Evolutionary conservation across 1,140 invertebrate genomes (phyloP).

Genomic region (Drosophila asahinai): DNA sequence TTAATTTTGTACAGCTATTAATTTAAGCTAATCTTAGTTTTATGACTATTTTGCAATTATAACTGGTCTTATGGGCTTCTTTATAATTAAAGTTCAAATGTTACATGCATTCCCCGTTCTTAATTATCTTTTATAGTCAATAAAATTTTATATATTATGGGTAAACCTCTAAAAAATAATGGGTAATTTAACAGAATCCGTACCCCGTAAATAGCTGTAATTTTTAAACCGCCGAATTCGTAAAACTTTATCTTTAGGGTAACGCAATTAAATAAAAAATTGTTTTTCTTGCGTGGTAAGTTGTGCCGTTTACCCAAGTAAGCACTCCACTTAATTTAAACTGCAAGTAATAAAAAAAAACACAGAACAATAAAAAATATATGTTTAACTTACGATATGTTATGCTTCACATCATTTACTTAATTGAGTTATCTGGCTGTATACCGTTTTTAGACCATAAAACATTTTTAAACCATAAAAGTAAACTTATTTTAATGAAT

Average conservation of each 20-base stretch:
- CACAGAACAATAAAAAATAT: conserved; percentile 5
- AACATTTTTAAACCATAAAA: not conserved
- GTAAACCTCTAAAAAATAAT: not conserved
- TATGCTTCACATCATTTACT: conserved; percentile 21
- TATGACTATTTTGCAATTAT: not conserved
- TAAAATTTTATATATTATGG: not conserved
- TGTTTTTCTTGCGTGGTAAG: not conserved
- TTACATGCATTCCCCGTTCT: not conserved
- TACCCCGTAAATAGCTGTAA: not conserved
- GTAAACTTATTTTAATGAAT: not conserved
- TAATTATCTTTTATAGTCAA: not conserved
- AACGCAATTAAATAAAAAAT: not conserved
- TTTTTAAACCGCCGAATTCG: not conserved
- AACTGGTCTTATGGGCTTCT: not conserved
- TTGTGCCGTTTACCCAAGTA: conserved; percentile 1
- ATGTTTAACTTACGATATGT: not conserved
- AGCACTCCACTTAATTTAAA: not conserved
- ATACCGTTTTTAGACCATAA: not conserved
- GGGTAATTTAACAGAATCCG: not conserved
- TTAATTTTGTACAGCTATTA: not conserved
- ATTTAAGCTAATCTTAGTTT: not conserved
- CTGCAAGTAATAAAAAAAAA: conserved; percentile 1
- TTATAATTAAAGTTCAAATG: not conserved
- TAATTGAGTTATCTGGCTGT: conserved; percentile 2
- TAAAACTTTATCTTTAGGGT: conserved; percentile 1